A percentile compares a stretch with the other conserved stretches of the same genome.
phyloP scores from a whole-genome alignment of 35 echinoderm and acorn worm genomes.

The Lytechinus variegatus region DNA sequence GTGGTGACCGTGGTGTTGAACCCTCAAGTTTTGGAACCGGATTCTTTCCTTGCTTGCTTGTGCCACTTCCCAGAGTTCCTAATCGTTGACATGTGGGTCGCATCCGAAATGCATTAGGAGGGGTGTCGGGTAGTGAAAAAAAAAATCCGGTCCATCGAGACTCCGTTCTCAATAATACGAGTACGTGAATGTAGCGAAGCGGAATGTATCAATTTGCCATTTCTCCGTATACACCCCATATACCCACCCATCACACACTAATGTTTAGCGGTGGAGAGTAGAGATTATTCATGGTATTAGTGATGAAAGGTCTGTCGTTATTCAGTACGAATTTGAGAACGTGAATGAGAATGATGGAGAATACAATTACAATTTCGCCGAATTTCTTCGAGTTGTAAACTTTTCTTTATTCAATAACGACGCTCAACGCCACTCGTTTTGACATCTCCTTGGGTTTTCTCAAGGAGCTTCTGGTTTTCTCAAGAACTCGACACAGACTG shows the following conservation, averaged over 20 bases:
- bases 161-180: neutral
- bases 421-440: neutral
- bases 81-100: conserved; percentile 24
- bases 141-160: neutral
- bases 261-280: neutral
- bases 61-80: neutral
- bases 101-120: conserved; percentile 4
- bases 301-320: neutral
- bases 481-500: neutral
- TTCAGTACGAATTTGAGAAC: neutral
- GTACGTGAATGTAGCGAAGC: conserved; percentile 4
- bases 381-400: neutral
- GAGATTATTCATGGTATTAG: neutral
- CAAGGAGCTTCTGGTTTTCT: neutral
- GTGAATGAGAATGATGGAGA: neutral
- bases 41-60: conserved; percentile 7
- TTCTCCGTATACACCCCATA: neutral
- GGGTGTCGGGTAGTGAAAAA: neutral
- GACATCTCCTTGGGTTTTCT: neutral
- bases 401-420: neutral
- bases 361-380: neutral
- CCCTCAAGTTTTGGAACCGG: conserved; percentile 12
- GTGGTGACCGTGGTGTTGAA: conserved; percentile 46
- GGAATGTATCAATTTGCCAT: conserved; percentile 13
- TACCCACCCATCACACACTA: neutral